Percentiles rank a stretch among this genome's conserved stretches.
Conservation (phyloP, 2,113 vertebrate genomes). For the Chionomys nivalis region DNA sequence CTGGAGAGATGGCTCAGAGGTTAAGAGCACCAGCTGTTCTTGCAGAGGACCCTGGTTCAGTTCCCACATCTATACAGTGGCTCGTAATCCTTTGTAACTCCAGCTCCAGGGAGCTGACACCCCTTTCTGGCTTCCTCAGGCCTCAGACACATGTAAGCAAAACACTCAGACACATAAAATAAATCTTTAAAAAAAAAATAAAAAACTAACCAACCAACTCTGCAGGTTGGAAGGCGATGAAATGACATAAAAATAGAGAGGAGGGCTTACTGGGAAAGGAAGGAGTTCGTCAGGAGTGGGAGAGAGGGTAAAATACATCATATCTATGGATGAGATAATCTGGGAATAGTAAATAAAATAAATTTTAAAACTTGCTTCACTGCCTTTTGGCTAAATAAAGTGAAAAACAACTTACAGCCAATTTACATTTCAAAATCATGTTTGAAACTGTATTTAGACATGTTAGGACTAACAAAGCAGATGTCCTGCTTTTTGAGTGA, state of each 20-base stretch:
- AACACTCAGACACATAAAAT: not conserved
- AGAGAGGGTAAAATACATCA: too few relatives aligned
- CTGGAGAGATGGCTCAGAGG: not conserved
- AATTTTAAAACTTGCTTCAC: not conserved
- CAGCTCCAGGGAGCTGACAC: not conserved
- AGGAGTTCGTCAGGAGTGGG: too few relatives aligned
- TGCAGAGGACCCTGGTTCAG: not conserved
- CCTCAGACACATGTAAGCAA: not conserved
- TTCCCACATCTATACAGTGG: not conserved
- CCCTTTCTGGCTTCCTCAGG: not conserved
- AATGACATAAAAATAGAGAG: not conserved
- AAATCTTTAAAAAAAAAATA: not conserved
- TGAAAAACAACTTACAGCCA: not conserved
- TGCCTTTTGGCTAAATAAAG: not conserved
- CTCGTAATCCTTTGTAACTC: not conserved
- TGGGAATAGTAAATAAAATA: too few relatives aligned
- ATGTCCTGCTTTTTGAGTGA: not conserved
- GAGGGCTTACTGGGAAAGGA: not conserved
- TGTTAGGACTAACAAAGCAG: constrained; percentile 18
- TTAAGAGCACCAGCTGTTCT: not conserved
- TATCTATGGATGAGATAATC: not conserved
- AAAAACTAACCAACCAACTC: not conserved
- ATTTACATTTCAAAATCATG: not conserved
- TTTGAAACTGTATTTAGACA: constrained; percentile 47
- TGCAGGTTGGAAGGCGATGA: not conserved